phyloP scores from a whole-genome alignment of 2,888 invertebrate species.

The Esperia sulphurella region DNA sequence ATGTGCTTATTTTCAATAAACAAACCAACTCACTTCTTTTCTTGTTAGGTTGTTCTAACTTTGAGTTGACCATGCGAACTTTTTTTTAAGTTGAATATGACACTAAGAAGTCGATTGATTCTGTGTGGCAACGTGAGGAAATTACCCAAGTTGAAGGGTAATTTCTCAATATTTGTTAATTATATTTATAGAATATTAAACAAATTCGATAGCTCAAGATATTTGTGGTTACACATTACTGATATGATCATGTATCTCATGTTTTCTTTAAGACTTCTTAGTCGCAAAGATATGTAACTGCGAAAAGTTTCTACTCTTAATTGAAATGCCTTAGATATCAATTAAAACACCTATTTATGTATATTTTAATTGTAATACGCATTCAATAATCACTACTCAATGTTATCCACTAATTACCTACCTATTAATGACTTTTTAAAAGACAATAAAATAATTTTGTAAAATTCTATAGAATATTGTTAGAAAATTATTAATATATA shows the following conservation, averaged over 20 bases:
- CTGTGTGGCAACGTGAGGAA: not conserved
- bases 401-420: conserved; percentile 54
- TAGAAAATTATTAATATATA: conserved; percentile 70
- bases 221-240: conserved; percentile 15
- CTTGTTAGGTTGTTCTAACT: too few species aligned
- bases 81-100: too few species aligned
- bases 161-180: not conserved
- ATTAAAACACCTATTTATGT: conserved; percentile 46
- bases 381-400: conserved; percentile 51
- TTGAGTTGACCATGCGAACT: too few species aligned
- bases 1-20: too few species aligned
- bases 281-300: conserved; percentile 56
- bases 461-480: conserved; percentile 71
- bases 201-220: conserved; percentile 12
- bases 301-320: conserved; percentile 38
- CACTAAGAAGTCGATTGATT: not conserved
- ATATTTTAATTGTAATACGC: conserved; percentile 49
- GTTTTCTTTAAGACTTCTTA: conserved; percentile 12
- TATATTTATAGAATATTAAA: not conserved
- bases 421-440: conserved; percentile 51
- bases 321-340: conserved; percentile 37
- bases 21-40: too few species aligned
- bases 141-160: not conserved
- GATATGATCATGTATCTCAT: conserved; percentile 23
- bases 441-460: conserved; percentile 68